phyloP scores from a whole-genome alignment of 2,113 vertebrate genomes.

The Sylvicapra grimmia region DNA sequence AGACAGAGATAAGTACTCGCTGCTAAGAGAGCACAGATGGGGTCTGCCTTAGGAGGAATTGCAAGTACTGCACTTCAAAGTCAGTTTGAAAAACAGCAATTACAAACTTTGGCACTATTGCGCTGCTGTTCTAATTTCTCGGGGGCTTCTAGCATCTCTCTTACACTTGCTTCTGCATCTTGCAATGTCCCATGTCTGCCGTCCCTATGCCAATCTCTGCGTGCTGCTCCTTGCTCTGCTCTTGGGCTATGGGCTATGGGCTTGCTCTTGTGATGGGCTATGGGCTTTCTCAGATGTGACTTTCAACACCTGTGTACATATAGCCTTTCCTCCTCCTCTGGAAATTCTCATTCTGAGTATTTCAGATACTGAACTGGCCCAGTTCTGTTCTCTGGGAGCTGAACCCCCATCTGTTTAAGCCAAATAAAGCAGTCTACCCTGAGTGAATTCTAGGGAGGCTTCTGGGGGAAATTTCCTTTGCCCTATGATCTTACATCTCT shows the following conservation, averaged over 20 bases:
- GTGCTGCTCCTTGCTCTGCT: not conserved
- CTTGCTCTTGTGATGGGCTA: not conserved
- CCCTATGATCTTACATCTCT: slow-evolving; percentile 65
- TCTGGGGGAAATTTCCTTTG: slow-evolving; percentile 56
- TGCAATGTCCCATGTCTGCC: fast-evolving
- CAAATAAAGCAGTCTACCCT: not conserved
- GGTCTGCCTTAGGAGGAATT: not conserved
- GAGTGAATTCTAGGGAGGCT: not conserved
- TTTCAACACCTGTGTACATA: not conserved
- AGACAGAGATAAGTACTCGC: not conserved
- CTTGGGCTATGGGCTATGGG: not conserved
- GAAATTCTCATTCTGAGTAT: not conserved
- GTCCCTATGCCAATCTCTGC: not conserved
- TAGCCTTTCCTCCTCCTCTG: not conserved
- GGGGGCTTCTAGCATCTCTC: not conserved
- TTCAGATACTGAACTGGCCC: not conserved
- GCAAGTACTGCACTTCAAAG: not conserved
- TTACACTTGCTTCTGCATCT: not conserved
- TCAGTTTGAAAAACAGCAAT: not conserved
- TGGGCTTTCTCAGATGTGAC: not conserved
- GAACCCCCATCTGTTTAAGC: not conserved
- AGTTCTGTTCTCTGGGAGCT: not conserved
- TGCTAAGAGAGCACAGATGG: not conserved
- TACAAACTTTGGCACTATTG: not conserved
- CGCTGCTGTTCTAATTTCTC: not conserved